Base-by-base conservation (phyloP, 2,888 invertebrate genomes). In the Zaprionus bogoriensis region DNA sequence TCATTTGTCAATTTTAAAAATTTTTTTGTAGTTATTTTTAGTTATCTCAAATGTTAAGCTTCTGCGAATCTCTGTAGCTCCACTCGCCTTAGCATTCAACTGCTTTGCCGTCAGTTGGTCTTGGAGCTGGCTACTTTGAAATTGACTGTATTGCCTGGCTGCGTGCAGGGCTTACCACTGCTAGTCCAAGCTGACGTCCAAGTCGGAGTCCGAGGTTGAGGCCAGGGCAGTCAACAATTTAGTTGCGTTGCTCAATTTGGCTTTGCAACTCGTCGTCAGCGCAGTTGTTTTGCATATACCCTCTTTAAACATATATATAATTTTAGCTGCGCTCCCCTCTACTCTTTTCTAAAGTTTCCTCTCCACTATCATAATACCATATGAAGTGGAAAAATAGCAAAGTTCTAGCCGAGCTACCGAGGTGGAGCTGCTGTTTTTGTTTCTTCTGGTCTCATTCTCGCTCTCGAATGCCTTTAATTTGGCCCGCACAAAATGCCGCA, bases 381-480 rank as follows among this genome's bases (percentile, higher is more conserved):
- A 51, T 72, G 67, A 79, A 66, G 57, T 51, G 79, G 67, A 79
- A 76, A 82, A 63, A 83, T 63, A 52, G 50, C 41, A 47, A 63
- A 68, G 39, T 66, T 62, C n/a, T 62, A 39, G 41, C 45, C 32
- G 19, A 39, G 19, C 9, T 5, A 53, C 6, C 28, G 9, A 27
- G 30, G 3, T 10, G 17, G 38, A 2, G 10, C 5, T 25, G 6
- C 9, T 27, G 7, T 22, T n/a, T n/a, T n/a, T n/a, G n/a, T n/a
- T n/a, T n/a, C n/a, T n/a, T n/a, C n/a, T 47, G 25, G 7, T 22
- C 19, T 25, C 23, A 22, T 14, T 45, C 4, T 53, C 25, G 38
- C 51, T 48, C 30, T 48, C 30, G 38, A 46, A 50, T 42, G 63
- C 17, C 61, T 76, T 75, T 79, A 71, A 75, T 71, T 79, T 76